phyloP scores from a whole-genome alignment of 2,113 vertebrate species.

The Cisticola juncidis region DNA sequence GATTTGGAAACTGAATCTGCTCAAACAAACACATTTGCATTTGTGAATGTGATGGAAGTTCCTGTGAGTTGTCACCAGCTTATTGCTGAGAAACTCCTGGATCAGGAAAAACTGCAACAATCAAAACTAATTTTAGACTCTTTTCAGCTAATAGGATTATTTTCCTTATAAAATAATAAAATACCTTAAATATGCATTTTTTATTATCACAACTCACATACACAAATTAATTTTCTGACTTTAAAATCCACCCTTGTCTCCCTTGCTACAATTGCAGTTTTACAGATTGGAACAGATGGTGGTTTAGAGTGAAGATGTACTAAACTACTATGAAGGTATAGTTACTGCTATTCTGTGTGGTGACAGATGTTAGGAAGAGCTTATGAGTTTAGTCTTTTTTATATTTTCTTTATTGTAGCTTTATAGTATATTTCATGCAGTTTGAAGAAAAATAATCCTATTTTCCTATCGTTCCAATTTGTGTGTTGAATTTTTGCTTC shows the following conservation, averaged over 20 bases:
- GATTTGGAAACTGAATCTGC: background rate
- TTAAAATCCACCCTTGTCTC: background rate
- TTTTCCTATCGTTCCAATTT: background rate
- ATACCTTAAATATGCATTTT: background rate
- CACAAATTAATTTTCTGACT: background rate
- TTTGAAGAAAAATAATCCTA: background rate
- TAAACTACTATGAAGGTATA: constrained; percentile 29
- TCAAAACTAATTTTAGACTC: background rate
- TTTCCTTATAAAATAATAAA: background rate
- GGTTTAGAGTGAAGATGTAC: constrained; percentile 14
- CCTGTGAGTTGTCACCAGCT: background rate
- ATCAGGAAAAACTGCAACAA: background rate
- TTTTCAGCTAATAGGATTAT: background rate
- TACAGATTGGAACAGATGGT: constrained; percentile 57
- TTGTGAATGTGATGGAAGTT: background rate
- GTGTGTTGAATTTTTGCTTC: background rate
- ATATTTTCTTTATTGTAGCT: constrained; percentile 25
- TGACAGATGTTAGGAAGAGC: constrained; percentile 45
- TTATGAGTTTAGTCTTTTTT: background rate
- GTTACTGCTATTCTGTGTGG: background rate
- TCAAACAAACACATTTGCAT: background rate
- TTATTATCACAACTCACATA: background rate
- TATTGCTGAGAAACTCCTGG: background rate
- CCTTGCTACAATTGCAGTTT: background rate
- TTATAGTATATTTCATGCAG: background rate